Conservation (phyloP, 2,888 invertebrate species). For the Tortricodes alternella region DNA sequence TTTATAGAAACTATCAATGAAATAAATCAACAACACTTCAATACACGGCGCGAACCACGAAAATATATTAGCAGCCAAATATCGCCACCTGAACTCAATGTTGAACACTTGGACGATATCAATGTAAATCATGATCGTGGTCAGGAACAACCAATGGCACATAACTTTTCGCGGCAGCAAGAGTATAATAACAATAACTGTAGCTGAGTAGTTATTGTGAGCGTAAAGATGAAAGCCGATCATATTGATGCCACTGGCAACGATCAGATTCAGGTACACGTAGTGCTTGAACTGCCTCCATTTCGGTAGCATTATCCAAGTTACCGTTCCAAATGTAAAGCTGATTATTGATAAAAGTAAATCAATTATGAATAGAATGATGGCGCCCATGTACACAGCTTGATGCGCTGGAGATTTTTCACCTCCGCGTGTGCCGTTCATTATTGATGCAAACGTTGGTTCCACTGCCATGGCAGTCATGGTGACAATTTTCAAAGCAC, state of each 20-base stretch:
- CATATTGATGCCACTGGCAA: background rate
- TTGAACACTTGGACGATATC: background rate
- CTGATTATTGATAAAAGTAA: background rate
- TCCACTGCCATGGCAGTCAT: no score
- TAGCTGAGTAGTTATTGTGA: no score
- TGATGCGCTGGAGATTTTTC: background rate
- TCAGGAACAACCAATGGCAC: background rate
- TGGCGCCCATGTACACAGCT: background rate
- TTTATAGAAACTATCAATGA: background rate
- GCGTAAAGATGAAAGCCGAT: background rate
- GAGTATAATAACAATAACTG: background rate
- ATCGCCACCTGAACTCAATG: background rate
- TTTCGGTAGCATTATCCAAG: background rate
- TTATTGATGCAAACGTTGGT: no score
- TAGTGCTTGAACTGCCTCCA: background rate
- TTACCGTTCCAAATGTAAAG: background rate
- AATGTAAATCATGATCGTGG: background rate
- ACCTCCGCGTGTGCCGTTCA: no score
- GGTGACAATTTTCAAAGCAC: no score
- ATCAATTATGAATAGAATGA: background rate
- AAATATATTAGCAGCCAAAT: background rate
- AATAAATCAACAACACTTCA: background rate
- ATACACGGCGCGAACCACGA: background rate
- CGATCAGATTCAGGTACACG: background rate
- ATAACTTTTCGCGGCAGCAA: background rate